Evolutionary conservation across 2,113 vertebrate genomes (phyloP).

Genomic region (Gallinago paraguaiae): DNA sequence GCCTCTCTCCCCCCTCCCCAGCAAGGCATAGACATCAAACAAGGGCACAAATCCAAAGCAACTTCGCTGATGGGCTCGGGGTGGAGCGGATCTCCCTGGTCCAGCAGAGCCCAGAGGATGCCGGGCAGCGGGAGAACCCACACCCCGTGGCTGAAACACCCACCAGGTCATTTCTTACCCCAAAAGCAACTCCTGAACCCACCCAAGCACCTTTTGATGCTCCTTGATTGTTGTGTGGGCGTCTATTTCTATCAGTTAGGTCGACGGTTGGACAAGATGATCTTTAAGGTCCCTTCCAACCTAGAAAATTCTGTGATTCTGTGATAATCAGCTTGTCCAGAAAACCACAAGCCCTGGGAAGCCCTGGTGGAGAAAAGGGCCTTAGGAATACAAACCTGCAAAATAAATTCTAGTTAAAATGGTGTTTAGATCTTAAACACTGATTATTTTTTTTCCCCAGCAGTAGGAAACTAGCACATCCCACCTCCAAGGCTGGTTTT

Average conservation of each 20-base stretch:
- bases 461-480: neutral
- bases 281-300: no score
- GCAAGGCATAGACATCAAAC: neutral
- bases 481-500: accelerated
- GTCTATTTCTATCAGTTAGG: no score
- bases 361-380: neutral
- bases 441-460: accelerated
- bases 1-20: neutral
- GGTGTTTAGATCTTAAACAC: neutral
- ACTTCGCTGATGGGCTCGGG: accelerated
- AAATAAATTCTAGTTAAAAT: neutral
- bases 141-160: neutral
- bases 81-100: accelerated
- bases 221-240: no score
- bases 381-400: neutral
- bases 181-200: neutral
- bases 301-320: no score
- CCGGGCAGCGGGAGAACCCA: accelerated
- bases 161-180: neutral
- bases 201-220: neutral
- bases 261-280: no score
- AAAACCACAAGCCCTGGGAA: accelerated
- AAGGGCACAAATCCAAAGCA: neutral
- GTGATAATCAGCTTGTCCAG: neutral
- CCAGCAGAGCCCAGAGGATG: neutral